Conservation (phyloP, 2,113 vertebrate genomes). For the Pogona vitticeps region DNA sequence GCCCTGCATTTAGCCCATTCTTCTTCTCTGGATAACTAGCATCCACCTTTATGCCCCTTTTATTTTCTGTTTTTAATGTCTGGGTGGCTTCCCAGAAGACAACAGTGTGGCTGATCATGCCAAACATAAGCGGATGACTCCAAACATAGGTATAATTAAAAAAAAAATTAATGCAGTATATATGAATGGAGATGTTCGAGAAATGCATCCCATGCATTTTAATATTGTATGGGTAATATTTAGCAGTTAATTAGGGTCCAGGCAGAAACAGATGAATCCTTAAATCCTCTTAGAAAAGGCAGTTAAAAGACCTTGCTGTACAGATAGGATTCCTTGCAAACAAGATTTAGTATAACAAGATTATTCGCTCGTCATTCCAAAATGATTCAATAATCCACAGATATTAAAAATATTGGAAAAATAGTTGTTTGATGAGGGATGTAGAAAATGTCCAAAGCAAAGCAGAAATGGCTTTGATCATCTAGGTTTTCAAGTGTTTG, state of each 20-base stretch:
- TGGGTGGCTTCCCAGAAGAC: no score
- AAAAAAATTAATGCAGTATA: background rate
- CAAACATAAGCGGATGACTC: no score
- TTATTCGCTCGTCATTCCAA: constrained; percentile 1
- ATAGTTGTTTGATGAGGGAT: background rate
- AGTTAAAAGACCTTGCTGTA: background rate
- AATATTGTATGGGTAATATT: background rate
- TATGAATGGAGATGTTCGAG: background rate
- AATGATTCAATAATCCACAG: background rate
- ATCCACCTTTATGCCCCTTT: no score
- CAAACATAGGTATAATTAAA: no score
- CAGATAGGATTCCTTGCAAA: background rate
- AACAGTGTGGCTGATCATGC: no score
- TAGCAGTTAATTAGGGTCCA: constrained; percentile 9
- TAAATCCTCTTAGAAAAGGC: background rate
- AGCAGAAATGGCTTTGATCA: background rate
- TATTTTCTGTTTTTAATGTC: no score
- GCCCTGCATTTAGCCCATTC: no score
- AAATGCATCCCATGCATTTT: background rate
- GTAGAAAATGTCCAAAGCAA: background rate
- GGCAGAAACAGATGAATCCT: constrained; percentile 17
- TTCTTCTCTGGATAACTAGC: no score
- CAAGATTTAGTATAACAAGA: background rate
- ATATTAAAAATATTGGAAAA: constrained; percentile 20
- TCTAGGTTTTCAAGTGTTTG: background rate